These are phyloP conservation scores for Geotrypetes seraphini DNA, from an alignment of 2,797 vertebrate genomes.

Conservation along the genomic window DNA sequence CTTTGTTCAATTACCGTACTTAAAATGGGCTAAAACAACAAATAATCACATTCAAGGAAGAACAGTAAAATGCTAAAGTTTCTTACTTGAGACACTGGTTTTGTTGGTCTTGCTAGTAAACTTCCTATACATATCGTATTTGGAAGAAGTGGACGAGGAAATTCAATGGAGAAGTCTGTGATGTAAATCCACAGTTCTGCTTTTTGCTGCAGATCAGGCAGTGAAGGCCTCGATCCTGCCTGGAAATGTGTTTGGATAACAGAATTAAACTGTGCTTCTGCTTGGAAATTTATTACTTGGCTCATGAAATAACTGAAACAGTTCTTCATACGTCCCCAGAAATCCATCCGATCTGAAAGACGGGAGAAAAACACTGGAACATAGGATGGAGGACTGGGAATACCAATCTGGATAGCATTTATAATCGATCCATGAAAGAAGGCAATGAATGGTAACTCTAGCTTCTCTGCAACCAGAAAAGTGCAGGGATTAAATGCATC, in stretches of 20 bases:
- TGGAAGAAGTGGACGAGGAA: slow-evolving; percentile 51
- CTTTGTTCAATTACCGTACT: no score
- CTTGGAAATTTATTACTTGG: slow-evolving; percentile 2
- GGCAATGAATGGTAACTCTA: slow-evolving; percentile 31
- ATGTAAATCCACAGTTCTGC: slow-evolving; percentile 61
- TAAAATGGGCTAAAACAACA: no score
- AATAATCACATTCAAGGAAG: no score
- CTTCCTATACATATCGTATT: slow-evolving; percentile 54
- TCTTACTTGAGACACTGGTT: slow-evolving; percentile 41
- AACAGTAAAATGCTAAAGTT: no score
- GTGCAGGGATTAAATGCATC: slow-evolving; percentile 52
- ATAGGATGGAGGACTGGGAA: slow-evolving; percentile 29
- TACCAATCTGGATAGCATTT: slow-evolving; percentile 12
- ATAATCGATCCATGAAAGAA: slow-evolving; percentile 26
- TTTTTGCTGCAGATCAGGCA: slow-evolving; percentile 37
- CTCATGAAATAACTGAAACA: slow-evolving; percentile 25
- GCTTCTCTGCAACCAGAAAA: slow-evolving; percentile 43
- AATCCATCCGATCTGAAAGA: slow-evolving; percentile 41
- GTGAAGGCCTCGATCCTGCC: slow-evolving; percentile 16
- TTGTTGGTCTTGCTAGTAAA: slow-evolving; percentile 42
- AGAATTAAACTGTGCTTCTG: slow-evolving; percentile 26
- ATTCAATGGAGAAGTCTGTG: slow-evolving; percentile 58
- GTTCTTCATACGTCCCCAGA: slow-evolving; percentile 48
- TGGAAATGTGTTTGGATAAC: slow-evolving; percentile 43
- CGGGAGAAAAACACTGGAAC: slow-evolving; percentile 26